Percentiles rank a stretch among this genome's conserved stretches.
These are phyloP conservation scores for Porites lobata DNA, from an alignment of 92 coral and sea anemone genomes.

Conservation along the genomic window DNA sequence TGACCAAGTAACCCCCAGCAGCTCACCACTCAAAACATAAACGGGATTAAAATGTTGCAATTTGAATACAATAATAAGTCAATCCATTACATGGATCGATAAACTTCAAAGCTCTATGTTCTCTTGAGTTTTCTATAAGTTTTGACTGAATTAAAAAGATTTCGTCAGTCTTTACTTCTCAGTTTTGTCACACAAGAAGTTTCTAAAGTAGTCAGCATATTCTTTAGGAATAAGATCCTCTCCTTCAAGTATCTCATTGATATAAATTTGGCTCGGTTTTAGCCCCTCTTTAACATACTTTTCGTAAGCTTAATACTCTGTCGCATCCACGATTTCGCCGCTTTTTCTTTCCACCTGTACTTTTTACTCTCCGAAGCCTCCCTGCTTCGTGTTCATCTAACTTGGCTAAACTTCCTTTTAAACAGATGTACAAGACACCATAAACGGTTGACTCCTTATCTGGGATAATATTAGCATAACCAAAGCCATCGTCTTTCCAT, in stretches of 20 bases:
- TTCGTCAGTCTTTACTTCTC: neutral
- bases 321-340: slow-evolving; percentile 56
- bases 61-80: too few relatives aligned
- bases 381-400: slow-evolving; percentile 21
- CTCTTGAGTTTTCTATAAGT: too few relatives aligned
- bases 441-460: slow-evolving; percentile 54
- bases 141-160: too few relatives aligned
- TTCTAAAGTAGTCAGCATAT: slow-evolving; percentile 16
- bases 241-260: slow-evolving; percentile 70
- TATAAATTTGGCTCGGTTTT: slow-evolving; percentile 49
- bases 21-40: too few relatives aligned
- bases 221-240: slow-evolving; percentile 38
- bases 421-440: slow-evolving; percentile 69
- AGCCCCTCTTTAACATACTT: slow-evolving; percentile 43
- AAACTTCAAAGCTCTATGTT: too few relatives aligned
- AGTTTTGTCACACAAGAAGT: neutral
- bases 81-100: too few relatives aligned
- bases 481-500: slow-evolving; percentile 63
- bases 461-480: slow-evolving; percentile 53
- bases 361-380: slow-evolving; percentile 28
- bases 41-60: too few relatives aligned
- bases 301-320: slow-evolving; percentile 47
- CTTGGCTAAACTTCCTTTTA: slow-evolving; percentile 13
- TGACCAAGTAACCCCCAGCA: too few relatives aligned
- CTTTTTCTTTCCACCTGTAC: slow-evolving; percentile 45